Base-by-base conservation (phyloP, 2,113 vertebrate species). In the Sciurus niger region DNA sequence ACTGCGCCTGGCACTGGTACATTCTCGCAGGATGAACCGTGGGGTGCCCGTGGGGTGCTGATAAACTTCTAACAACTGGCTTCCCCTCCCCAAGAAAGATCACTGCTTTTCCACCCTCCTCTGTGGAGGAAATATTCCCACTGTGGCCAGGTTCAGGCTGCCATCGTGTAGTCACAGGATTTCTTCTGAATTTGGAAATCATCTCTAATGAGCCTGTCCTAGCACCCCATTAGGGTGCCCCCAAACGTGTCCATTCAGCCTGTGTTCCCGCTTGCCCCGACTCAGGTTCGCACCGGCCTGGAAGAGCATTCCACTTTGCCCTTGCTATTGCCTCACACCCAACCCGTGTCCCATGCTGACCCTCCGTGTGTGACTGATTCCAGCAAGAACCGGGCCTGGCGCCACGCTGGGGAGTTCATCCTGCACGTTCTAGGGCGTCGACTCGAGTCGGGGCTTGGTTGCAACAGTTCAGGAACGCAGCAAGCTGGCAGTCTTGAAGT, bases 341-440 rank as follows among this genome's bases (percentile, higher is more conserved):
- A 2, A 2, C 30, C 68, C 18, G 43, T 18, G 40, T 55, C 53
- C 28, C 37, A 7, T 32, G 16, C 55, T 28, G 37, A 46, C 25
- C 48, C 53, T 24, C 17, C 20, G 8, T 13, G 10, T 37, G 28
- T 10, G 9, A 14, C 37, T 55, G 40, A 37, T 32, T 12, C 28
- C 22, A 63, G 34, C 28, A 46, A 76, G 82, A 68, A 40, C 40
- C 24, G 22, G 53, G 24, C 3, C 60, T 43, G 25, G 24, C 58
- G 12, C 65, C 55, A 1, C 2, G 0, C 68, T 16, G 30, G 34
- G 20, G 73, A 72, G 12, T 34, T 83, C 53, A 28, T 53, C 40
- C 25, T 55, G 28, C 4, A 4, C 24, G n/a, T 63, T 28, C 51
- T 32, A 10, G 0, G 17, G 16, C 22, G 0, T 12, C 40, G 6